phyloP scores from a whole-genome alignment of 2,113 vertebrate genomes.

The Dicaeum eximium region DNA sequence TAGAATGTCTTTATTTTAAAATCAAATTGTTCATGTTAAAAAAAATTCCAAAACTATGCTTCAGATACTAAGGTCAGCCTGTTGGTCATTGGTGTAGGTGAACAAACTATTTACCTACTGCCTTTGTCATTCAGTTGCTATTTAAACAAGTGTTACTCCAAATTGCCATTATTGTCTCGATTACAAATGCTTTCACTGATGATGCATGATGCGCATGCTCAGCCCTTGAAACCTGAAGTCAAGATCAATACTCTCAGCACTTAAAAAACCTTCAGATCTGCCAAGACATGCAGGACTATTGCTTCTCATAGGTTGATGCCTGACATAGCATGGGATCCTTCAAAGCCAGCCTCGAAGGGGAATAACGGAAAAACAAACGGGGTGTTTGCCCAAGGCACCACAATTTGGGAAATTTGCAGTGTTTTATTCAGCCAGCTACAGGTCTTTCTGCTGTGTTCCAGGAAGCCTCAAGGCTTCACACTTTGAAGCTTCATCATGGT shows the following conservation, averaged over 20 bases:
- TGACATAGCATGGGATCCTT: background rate
- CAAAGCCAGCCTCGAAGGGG: constrained; percentile 1
- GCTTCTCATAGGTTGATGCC: background rate
- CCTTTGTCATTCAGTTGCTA: background rate
- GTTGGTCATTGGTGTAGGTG: background rate
- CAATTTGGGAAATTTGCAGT: constrained; percentile 6
- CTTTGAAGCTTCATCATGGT: constrained; percentile 21
- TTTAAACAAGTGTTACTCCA: background rate
- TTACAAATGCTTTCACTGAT: background rate
- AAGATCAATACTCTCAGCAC: background rate
- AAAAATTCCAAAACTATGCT: background rate
- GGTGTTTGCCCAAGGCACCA: constrained; percentile 11
- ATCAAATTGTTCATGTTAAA: background rate
- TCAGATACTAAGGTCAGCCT: background rate
- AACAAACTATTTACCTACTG: background rate
- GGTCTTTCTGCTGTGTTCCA: background rate
- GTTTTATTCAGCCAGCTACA: constrained; percentile 34
- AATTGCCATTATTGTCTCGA: background rate
- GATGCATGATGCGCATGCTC: background rate
- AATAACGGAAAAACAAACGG: background rate
- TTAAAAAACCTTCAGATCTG: background rate
- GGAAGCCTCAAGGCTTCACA: constrained; percentile 26
- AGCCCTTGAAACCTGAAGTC: background rate
- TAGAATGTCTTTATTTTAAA: background rate
- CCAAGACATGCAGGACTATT: background rate